Conservation (phyloP, 2,888 invertebrate genomes). For the Hirtodrosophila cameraria region DNA sequence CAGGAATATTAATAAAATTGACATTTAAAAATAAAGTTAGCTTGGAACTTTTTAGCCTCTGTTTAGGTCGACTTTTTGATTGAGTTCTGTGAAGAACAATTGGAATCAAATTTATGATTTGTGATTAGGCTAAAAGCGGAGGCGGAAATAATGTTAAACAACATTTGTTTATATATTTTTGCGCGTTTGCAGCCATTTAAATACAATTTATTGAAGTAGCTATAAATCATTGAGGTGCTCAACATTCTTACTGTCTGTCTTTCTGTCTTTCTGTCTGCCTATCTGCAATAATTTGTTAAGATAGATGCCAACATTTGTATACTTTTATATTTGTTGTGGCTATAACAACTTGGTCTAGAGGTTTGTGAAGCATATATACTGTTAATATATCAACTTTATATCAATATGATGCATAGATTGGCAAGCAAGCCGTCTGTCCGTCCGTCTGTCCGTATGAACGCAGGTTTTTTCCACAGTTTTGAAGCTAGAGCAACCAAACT, state of each 20-base stretch:
- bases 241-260: slow-evolving; percentile 38
- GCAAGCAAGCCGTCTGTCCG: too few relatives aligned
- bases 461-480: too few relatives aligned
- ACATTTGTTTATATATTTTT: slow-evolving; percentile 41
- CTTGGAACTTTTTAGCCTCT: background rate
- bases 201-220: slow-evolving; percentile 66
- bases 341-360: slow-evolving; percentile 2
- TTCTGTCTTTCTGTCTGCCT: slow-evolving; percentile 9
- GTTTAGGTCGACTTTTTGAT: background rate
- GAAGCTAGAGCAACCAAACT: too few relatives aligned
- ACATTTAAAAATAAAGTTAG: slow-evolving; percentile 15
- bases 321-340: slow-evolving; percentile 9
- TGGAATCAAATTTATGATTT: slow-evolving; percentile 22
- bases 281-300: slow-evolving; percentile 32
- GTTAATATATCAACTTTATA: too few relatives aligned
- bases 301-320: slow-evolving; percentile 24
- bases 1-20: background rate
- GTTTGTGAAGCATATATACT: background rate
- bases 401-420: too few relatives aligned
- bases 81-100: slow-evolving; percentile 27
- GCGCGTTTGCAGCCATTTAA: slow-evolving; percentile 42
- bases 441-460: too few relatives aligned
- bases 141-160: slow-evolving; percentile 65
- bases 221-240: slow-evolving; percentile 65
- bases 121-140: slow-evolving; percentile 58